These are phyloP conservation scores for Drosophila mimetica DNA, from an alignment of 2,888 invertebrate species.

Conservation along the genomic window DNA sequence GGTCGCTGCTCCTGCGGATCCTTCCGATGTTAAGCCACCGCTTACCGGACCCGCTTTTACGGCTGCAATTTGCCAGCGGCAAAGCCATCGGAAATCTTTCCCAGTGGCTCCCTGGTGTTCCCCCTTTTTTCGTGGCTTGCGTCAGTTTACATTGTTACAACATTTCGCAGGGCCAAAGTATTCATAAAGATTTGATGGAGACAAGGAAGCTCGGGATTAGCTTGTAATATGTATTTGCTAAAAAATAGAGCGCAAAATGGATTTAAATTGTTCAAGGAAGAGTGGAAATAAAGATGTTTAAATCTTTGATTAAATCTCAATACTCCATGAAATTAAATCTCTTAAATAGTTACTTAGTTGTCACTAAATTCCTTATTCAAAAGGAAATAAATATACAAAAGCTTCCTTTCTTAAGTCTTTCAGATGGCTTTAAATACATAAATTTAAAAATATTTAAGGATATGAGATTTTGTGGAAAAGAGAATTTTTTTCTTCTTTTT, in stretches of 20 bases:
- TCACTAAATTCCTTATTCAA: too few species aligned
- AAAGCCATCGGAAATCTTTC: constrained; percentile 32
- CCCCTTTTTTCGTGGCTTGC: neutral
- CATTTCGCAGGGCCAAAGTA: constrained; percentile 19
- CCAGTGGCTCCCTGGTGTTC: neutral
- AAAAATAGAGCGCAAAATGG: constrained; percentile 12
- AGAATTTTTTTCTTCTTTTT: neutral
- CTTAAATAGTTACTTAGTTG: too few species aligned
- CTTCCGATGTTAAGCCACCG: constrained; percentile 41
- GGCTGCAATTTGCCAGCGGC: constrained; percentile 59
- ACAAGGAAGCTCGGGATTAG: constrained; percentile 31
- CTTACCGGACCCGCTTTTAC: constrained; percentile 58
- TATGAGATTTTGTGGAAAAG: neutral
- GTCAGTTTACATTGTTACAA: constrained; percentile 27
- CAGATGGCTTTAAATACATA: neutral
- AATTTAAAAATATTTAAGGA: too few species aligned
- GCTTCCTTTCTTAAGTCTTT: too few species aligned
- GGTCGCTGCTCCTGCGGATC: constrained; percentile 29
- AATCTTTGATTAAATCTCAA: neutral
- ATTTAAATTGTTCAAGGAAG: constrained; percentile 10
- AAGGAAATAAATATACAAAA: too few species aligned
- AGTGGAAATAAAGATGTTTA: neutral
- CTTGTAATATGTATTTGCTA: constrained; percentile 1
- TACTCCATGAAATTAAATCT: too few species aligned
- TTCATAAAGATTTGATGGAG: constrained; percentile 38